Conservation (phyloP, 1,140 invertebrate genomes). For the Lasaia peninsularis region DNA sequence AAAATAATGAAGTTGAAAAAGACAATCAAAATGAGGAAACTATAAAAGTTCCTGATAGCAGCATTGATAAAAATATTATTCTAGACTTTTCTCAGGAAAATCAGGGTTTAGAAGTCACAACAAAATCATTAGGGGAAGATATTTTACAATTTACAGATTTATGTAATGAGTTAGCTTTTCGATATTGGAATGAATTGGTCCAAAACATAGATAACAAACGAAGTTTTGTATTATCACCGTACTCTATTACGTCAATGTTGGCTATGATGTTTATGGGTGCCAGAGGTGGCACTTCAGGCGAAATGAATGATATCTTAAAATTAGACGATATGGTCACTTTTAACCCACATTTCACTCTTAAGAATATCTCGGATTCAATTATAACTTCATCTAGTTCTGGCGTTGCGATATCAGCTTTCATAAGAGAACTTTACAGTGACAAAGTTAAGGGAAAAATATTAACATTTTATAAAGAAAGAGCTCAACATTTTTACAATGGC, state of each 20-base stretch:
- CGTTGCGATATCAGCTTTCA: constrained; percentile 85
- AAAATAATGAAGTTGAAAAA: constrained; percentile 47
- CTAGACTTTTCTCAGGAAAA: constrained; percentile 79
- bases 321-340: constrained; percentile 92
- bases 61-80: constrained; percentile 55
- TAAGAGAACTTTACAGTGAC: constrained; percentile 88
- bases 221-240: constrained; percentile 90
- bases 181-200: constrained; percentile 85
- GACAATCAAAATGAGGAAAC: constrained; percentile 53
- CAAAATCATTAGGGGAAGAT: constrained; percentile 83
- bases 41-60: constrained; percentile 35
- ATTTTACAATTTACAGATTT: constrained; percentile 84
- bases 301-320: constrained; percentile 92
- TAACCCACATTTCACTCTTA: constrained; percentile 90
- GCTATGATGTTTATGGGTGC: constrained; percentile 94
- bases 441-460: constrained; percentile 86
- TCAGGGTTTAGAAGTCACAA: constrained; percentile 86
- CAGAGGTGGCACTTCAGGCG: constrained; percentile 89
- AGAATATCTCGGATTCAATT: constrained; percentile 89
- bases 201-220: constrained; percentile 84
- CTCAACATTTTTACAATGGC: constrained; percentile 90
- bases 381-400: constrained; percentile 81
- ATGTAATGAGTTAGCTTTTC: constrained; percentile 90
- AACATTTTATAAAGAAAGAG: constrained; percentile 91
- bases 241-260: constrained; percentile 88